Evolutionary conservation across 2,113 vertebrate genomes (phyloP).

Genomic region (Hypomesus transpacificus): DNA sequence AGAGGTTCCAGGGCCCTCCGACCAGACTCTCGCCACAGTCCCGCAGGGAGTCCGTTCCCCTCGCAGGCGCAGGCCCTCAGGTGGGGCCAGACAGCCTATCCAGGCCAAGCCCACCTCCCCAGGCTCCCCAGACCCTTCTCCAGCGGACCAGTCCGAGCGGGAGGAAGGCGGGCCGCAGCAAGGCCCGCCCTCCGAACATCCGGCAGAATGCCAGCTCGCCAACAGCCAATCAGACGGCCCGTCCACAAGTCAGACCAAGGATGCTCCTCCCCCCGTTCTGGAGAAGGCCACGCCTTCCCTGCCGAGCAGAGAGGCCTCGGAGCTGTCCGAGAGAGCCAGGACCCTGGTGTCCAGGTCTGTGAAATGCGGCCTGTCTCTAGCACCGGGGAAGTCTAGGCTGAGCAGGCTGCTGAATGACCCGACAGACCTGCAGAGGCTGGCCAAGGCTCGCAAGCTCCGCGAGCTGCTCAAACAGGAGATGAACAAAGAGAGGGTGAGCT

Average conservation of each 20-base stretch:
- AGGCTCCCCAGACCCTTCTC: background rate
- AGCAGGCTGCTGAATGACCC: conserved; percentile 75
- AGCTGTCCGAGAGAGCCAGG: conserved; percentile 60
- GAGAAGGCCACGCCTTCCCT: conserved; percentile 45
- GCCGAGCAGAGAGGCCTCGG: conserved; percentile 49
- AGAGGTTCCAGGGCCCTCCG: conserved; percentile 31
- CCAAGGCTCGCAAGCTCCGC: conserved; percentile 84
- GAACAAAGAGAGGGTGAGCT: conserved; percentile 82
- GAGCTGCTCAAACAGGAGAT: conserved; percentile 86
- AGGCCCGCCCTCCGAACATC: background rate
- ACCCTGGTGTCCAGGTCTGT: conserved; percentile 46
- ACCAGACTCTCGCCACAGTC: conserved; percentile 8
- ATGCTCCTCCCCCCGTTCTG: conserved; percentile 24
- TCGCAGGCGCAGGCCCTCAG: conserved; percentile 42
- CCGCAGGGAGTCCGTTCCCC: conserved; percentile 39
- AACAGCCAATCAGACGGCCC: conserved; percentile 12
- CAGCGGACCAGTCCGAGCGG: background rate
- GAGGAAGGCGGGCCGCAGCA: background rate
- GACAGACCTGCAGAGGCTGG: conserved; percentile 81
- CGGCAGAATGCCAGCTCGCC: conserved; percentile 16
- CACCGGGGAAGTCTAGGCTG: conserved; percentile 37
- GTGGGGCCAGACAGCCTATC: conserved; percentile 38
- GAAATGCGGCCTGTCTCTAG: conserved; percentile 21
- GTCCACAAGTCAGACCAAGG: conserved; percentile 28
- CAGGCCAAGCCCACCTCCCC: conserved; percentile 20